A percentile compares a stretch with the other conserved stretches of the same genome.
These are phyloP conservation scores for Vollenhovia emeryi DNA, from an alignment of 1,140 invertebrate genomes.

Conservation along the genomic window DNA sequence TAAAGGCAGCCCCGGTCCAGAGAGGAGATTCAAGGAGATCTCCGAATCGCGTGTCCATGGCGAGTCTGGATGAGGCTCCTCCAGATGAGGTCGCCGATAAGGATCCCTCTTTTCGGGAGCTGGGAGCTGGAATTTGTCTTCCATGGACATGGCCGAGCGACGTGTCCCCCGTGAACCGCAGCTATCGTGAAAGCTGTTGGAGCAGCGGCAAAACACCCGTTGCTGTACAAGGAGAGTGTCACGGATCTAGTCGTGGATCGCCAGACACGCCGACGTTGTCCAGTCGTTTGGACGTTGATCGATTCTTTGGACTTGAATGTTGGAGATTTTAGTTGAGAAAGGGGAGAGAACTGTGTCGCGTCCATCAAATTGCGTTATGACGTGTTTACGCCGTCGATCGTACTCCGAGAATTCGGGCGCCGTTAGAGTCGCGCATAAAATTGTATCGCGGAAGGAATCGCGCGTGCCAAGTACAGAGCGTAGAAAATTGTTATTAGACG, in stretches of 20 bases:
- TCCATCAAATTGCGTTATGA: neutral
- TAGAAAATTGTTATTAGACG: neutral
- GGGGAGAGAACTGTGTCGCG: neutral
- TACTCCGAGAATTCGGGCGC: neutral
- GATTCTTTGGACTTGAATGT: neutral
- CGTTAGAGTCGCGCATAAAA: neutral
- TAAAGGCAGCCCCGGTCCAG: conserved; percentile 53
- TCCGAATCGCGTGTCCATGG: conserved; percentile 60
- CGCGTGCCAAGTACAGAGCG: neutral
- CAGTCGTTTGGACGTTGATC: too few relatives aligned
- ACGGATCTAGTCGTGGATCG: neutral
- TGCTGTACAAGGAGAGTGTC: neutral
- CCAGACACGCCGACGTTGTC: neutral
- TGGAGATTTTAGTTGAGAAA: neutral
- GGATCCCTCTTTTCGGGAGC: conserved; percentile 64
- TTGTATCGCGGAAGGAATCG: neutral
- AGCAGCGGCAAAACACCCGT: neutral
- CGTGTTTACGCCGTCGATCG: neutral
- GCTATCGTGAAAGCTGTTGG: conserved; percentile 11
- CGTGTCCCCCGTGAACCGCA: neutral
- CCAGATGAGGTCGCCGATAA: conserved; percentile 73
- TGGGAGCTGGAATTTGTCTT: conserved; percentile 69
- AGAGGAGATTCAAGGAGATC: conserved; percentile 62
- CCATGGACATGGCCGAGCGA: conserved; percentile 10
- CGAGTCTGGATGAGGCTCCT: conserved; percentile 56